These are phyloP conservation scores for Drosophila prostipennis DNA, from an alignment of 2,888 invertebrate genomes.

Conservation along the genomic window DNA sequence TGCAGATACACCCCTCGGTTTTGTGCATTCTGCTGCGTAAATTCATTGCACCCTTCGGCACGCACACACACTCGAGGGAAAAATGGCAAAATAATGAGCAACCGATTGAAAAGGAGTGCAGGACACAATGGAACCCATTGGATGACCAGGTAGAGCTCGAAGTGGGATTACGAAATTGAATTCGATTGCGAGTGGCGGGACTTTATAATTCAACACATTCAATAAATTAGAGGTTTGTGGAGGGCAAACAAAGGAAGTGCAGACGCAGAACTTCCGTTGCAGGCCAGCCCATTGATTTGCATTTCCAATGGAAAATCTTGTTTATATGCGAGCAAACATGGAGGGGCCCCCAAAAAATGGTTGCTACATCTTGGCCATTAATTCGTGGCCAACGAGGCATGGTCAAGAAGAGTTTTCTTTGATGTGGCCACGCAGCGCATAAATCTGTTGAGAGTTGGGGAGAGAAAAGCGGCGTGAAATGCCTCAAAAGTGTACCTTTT, in stretches of 20 bases:
- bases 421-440: constrained; percentile 68
- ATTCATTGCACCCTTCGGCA: constrained; percentile 54
- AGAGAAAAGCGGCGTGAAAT: constrained; percentile 60
- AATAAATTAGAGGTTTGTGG: constrained; percentile 34
- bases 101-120: constrained; percentile 41
- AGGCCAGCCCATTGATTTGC: constrained; percentile 51
- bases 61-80: constrained; percentile 47
- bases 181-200: constrained; percentile 13
- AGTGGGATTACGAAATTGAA: constrained; percentile 20
- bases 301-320: constrained; percentile 59
- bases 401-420: constrained; percentile 53
- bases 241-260: constrained; percentile 52
- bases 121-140: constrained; percentile 41
- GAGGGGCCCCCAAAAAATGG: constrained; percentile 10
- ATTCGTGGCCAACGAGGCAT: constrained; percentile 69
- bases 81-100: constrained; percentile 77
- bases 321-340: constrained; percentile 27
- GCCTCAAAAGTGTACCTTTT: constrained; percentile 69
- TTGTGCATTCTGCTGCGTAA: constrained; percentile 27
- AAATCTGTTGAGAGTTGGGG: constrained; percentile 61
- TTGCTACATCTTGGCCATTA: constrained; percentile 46
- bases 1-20: constrained; percentile 56
- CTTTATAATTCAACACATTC: constrained; percentile 35
- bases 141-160: constrained; percentile 56
- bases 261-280: constrained; percentile 35